Evolutionary conservation across 1,140 invertebrate species (phyloP), one percentile per base, ranked within the genome.

Genomic region (Drosophila nigromelanica): DNA sequence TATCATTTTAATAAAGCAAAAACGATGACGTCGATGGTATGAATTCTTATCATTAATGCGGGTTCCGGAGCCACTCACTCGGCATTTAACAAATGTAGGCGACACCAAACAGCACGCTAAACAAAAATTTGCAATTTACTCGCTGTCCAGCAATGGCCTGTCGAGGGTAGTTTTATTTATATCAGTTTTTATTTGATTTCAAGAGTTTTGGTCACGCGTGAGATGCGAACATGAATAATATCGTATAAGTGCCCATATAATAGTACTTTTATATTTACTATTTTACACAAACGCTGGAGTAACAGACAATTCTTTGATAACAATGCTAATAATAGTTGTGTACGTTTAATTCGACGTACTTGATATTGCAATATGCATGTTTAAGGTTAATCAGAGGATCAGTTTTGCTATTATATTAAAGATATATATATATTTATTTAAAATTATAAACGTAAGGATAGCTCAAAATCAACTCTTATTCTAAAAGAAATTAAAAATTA

Each of bases 1-100:
- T 78, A 86, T 86, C 82, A 86, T 86, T 72, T 76, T 73, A 71
- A 87, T 75, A 61, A 47, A 30, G 64, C 54, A 73, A 58, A 55
- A 42, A 69, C 52, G 72, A 59, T 62, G 71, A 69, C 66, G 62
- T 77, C 74, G 62, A 73, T 74, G 77, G 59, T 71, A 51, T 48
- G 74, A 86, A 68, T 70, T 87, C 78, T 86, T 87, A 87, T 87
- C 78, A 86, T 85, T 77, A 82, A 68, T 50, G 63, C 45, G 71
- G 61, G 21, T 24, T 50, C 55, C 15, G 39, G 33, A 55, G 62
- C 70, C 69, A 47, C 73, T 45, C 62, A 77, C 54, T 77, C 50
- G 60, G 45, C 79, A 64, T 79, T 76, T 58, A 69, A 30, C 43
- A 78, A 50, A 72, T 47, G 64, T 55, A 74, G 56, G 37, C 37